phyloP scores from a whole-genome alignment of 53 echinoderm and acorn worm genomes.

The Astropecten irregularis region DNA sequence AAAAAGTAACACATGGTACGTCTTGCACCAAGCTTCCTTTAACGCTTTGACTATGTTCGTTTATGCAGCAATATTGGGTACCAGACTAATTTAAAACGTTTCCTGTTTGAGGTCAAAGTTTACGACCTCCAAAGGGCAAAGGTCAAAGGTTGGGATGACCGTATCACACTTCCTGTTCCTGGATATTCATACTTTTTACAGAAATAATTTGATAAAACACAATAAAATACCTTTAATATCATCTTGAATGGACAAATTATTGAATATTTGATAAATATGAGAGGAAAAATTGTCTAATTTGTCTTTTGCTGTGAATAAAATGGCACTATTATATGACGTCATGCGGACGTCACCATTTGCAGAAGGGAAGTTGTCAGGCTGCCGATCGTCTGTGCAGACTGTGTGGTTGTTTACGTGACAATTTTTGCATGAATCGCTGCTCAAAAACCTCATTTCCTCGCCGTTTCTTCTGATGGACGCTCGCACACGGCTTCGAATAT shows the following conservation, averaged over 20 bases:
- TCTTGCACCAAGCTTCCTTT: background rate
- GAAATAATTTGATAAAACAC: background rate
- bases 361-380: conserved; percentile 20
- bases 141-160: conserved; percentile 22
- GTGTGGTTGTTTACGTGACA: conserved; percentile 51
- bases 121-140: background rate
- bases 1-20: conserved; percentile 1
- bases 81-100: conserved; percentile 5
- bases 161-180: background rate
- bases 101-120: conserved; percentile 1
- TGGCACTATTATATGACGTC: conserved; percentile 34
- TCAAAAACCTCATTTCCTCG: too few species aligned
- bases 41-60: background rate
- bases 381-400: conserved; percentile 1
- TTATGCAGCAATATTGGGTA: background rate
- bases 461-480: too few species aligned
- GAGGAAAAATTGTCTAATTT: background rate
- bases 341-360: conserved; percentile 22
- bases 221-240: too few species aligned
- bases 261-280: background rate
- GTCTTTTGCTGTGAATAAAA: background rate
- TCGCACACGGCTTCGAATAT: too few species aligned
- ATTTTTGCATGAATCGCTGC: too few species aligned
- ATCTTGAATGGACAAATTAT: background rate
- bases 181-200: conserved; percentile 20